Percentiles rank a stretch among this genome's conserved stretches.
Conservation (phyloP, 2,888 invertebrate species). For the Tinea pellionella region DNA sequence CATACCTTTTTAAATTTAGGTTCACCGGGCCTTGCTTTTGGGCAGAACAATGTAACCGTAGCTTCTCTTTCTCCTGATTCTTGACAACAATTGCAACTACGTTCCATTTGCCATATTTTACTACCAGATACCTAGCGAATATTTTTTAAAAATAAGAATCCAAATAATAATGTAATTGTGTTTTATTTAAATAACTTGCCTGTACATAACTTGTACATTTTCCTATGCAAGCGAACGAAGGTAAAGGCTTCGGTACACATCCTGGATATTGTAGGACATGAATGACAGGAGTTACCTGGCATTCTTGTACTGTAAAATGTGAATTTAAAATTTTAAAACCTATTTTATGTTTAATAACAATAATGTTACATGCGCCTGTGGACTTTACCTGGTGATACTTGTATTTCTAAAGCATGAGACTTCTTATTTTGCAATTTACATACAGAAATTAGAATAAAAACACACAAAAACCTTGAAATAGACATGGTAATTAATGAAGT, state of each 20-base stretch:
- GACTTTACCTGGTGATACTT: conserved; percentile 40
- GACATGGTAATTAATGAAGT: conserved; percentile 29
- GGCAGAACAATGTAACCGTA: conserved; percentile 87
- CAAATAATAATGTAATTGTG: not conserved
- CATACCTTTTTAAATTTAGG: conserved; percentile 83
- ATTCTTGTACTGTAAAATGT: conserved; percentile 74
- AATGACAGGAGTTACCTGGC: conserved; percentile 91
- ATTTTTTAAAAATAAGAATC: not conserved
- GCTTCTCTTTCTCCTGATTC: conserved; percentile 94
- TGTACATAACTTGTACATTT: conserved; percentile 92
- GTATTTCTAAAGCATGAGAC: conserved; percentile 41
- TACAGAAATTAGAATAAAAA: conserved; percentile 28
- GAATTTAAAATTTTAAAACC: not conserved
- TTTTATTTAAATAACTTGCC: conserved; percentile 61
- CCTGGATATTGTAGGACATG: conserved; percentile 92
- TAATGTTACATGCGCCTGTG: too few relatives aligned
- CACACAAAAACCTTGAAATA: conserved; percentile 22
- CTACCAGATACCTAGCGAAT: conserved; percentile 85
- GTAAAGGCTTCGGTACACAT: conserved; percentile 92
- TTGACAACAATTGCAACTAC: conserved; percentile 95
- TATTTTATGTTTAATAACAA: not conserved
- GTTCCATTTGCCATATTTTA: conserved; percentile 96
- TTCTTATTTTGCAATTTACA: conserved; percentile 32
- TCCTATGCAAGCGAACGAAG: conserved; percentile 93
- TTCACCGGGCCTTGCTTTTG: conserved; percentile 88